These are phyloP conservation scores for Pectinophora gossypiella DNA, from an alignment of 1,140 invertebrate genomes.

Conservation along the genomic window DNA sequence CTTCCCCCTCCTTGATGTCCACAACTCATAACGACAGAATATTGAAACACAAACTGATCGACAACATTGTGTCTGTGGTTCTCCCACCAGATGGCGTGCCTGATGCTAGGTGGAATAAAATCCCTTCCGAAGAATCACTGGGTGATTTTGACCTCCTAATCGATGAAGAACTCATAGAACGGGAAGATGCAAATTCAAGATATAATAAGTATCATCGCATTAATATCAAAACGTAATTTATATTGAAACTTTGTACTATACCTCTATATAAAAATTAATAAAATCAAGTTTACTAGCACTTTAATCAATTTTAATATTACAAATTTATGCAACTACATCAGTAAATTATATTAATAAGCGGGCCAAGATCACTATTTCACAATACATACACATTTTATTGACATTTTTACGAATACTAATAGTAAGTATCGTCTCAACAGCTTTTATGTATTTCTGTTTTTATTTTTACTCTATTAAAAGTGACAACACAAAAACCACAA, in stretches of 20 bases:
- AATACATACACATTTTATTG: too few relatives aligned
- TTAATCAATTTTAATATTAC: too few relatives aligned
- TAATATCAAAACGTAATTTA: neutral
- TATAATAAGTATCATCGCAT: slow-evolving; percentile 22
- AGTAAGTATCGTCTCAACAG: too few relatives aligned
- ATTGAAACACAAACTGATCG: slow-evolving; percentile 95
- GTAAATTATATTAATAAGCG: too few relatives aligned
- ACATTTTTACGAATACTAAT: too few relatives aligned
- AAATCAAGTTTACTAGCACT: too few relatives aligned
- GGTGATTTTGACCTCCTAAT: slow-evolving; percentile 93
- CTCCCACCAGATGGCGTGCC: slow-evolving; percentile 92
- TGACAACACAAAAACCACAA: too few relatives aligned
- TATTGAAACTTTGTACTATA: neutral
- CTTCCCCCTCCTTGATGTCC: slow-evolving; percentile 94
- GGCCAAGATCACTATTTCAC: too few relatives aligned
- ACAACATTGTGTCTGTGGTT: slow-evolving; percentile 94
- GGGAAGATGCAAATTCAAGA: slow-evolving; percentile 29
- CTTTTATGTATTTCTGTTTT: too few relatives aligned
- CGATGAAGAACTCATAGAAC: slow-evolving; percentile 82
- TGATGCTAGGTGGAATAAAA: slow-evolving; percentile 94
- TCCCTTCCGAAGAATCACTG: slow-evolving; percentile 84
- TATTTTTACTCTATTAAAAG: too few relatives aligned
- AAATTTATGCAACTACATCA: too few relatives aligned
- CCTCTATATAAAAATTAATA: too few relatives aligned
- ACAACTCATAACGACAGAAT: slow-evolving; percentile 97